These are phyloP conservation scores for Zaprionus bogoriensis DNA, from an alignment of 2,888 invertebrate genomes.

Conservation along the genomic window DNA sequence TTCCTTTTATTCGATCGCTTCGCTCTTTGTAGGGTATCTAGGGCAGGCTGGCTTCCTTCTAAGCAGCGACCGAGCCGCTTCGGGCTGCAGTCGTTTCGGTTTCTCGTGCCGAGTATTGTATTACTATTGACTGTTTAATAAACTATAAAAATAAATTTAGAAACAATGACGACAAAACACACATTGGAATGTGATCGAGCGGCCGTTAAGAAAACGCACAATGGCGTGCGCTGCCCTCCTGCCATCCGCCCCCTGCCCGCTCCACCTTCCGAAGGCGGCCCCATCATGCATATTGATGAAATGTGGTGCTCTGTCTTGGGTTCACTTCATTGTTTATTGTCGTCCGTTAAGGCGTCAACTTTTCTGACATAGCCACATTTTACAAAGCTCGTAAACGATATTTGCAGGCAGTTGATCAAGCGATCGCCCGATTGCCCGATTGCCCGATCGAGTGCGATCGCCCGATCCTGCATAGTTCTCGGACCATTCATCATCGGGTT, in stretches of 20 bases:
- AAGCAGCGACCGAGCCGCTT: too few relatives aligned
- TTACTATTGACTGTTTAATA: slow-evolving; percentile 70
- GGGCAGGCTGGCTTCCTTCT: slow-evolving; percentile 4
- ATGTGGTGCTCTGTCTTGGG: slow-evolving; percentile 46
- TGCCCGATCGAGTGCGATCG: slow-evolving; percentile 3
- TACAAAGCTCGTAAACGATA: slow-evolving; percentile 56
- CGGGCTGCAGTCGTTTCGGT: slow-evolving; percentile 9
- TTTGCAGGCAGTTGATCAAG: slow-evolving; percentile 48
- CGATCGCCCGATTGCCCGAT: slow-evolving; percentile 21
- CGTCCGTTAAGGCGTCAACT: slow-evolving; percentile 63
- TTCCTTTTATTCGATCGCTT: too few relatives aligned
- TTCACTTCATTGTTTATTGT: slow-evolving; percentile 64
- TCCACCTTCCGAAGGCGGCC: slow-evolving; percentile 25
- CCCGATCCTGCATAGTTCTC: slow-evolving; percentile 58
- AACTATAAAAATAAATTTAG: slow-evolving; percentile 78
- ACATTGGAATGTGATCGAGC: slow-evolving; percentile 70
- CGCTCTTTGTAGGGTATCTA: not conserved
- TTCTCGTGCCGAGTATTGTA: slow-evolving; percentile 28
- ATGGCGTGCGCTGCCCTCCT: slow-evolving; percentile 65
- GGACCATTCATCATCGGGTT: slow-evolving; percentile 50
- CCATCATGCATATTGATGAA: slow-evolving; percentile 78
- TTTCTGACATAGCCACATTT: slow-evolving; percentile 61
- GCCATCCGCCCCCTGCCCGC: not conserved
- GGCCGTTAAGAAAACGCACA: slow-evolving; percentile 63
- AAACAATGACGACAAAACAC: slow-evolving; percentile 75